Percentiles rank a stretch among this genome's conserved stretches.
These are phyloP conservation scores for Pardosa pseudoannulata DNA, from an alignment of 2,888 invertebrate species.

Conservation along the genomic window DNA sequence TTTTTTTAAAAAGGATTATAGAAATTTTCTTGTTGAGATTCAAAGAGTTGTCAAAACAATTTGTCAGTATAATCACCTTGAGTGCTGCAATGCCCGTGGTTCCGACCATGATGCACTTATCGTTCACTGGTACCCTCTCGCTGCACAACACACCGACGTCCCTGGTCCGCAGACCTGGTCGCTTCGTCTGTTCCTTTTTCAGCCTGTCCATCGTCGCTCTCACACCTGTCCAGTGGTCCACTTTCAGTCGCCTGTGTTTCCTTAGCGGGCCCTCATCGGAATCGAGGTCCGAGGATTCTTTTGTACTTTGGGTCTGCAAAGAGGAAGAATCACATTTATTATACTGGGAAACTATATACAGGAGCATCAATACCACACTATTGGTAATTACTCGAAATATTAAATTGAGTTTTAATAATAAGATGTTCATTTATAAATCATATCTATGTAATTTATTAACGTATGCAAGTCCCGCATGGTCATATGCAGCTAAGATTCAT, in stretches of 20 bases:
- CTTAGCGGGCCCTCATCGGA: slow-evolving; percentile 63
- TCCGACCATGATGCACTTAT: slow-evolving; percentile 74
- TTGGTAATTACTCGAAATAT: too few species aligned
- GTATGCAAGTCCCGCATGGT: too few species aligned
- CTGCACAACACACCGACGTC: slow-evolving; percentile 52
- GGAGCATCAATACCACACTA: too few species aligned
- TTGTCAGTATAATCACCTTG: slow-evolving; percentile 64
- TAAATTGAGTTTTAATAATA: too few species aligned
- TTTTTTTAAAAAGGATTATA: too few species aligned
- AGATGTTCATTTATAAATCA: too few species aligned
- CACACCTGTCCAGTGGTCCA: slow-evolving; percentile 48
- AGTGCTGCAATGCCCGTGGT: slow-evolving; percentile 73
- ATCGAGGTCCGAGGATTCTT: slow-evolving; percentile 45
- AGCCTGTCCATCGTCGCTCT: slow-evolving; percentile 33
- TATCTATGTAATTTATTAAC: too few species aligned
- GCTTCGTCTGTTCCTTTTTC: neutral
- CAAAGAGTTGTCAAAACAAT: too few species aligned
- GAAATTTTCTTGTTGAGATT: too few species aligned
- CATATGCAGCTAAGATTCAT: too few species aligned
- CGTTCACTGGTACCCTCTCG: slow-evolving; percentile 53
- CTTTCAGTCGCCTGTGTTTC: slow-evolving; percentile 56
- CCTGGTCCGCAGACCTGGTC: slow-evolving; percentile 15
- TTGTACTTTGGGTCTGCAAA: slow-evolving; percentile 20
- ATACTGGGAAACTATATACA: too few species aligned
- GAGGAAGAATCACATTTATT: too few species aligned